phyloP scores from a whole-genome alignment of 2,888 invertebrate species.

The Lepidochrysops patricia region DNA sequence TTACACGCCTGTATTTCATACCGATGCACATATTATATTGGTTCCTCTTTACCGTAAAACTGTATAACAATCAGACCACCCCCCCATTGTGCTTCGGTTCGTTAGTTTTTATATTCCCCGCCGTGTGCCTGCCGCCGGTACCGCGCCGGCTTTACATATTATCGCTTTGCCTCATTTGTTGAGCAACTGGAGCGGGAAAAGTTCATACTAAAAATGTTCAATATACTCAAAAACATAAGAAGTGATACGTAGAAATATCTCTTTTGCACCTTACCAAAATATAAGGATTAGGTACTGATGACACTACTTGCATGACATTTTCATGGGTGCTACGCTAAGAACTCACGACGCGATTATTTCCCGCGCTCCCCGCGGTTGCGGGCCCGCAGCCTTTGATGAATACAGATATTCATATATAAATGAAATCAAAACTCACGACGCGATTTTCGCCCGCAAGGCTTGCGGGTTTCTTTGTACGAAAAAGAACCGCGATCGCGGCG shows the following conservation, averaged over 20 bases:
- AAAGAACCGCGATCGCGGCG: too few species aligned
- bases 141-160: constrained; percentile 32
- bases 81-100: constrained; percentile 46
- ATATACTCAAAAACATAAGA: neutral
- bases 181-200: constrained; percentile 33
- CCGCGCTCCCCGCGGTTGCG: too few species aligned
- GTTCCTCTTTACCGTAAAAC: constrained; percentile 45
- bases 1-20: neutral
- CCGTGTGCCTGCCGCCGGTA: constrained; percentile 48
- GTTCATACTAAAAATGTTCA: neutral
- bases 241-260: neutral
- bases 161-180: constrained; percentile 68
- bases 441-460: too few species aligned
- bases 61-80: constrained; percentile 47
- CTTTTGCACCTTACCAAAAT: neutral
- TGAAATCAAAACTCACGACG: too few species aligned
- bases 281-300: too few species aligned
- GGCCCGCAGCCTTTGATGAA: too few species aligned
- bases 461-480: too few species aligned
- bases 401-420: too few species aligned
- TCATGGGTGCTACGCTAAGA: too few species aligned
- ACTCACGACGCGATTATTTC: too few species aligned
- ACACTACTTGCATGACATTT: too few species aligned
- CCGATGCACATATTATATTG: constrained; percentile 33
- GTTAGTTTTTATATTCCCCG: constrained; percentile 63